These are phyloP conservation scores for Adelosebastes latens DNA, from an alignment of 2,797 vertebrate genomes.

Conservation along the genomic window DNA sequence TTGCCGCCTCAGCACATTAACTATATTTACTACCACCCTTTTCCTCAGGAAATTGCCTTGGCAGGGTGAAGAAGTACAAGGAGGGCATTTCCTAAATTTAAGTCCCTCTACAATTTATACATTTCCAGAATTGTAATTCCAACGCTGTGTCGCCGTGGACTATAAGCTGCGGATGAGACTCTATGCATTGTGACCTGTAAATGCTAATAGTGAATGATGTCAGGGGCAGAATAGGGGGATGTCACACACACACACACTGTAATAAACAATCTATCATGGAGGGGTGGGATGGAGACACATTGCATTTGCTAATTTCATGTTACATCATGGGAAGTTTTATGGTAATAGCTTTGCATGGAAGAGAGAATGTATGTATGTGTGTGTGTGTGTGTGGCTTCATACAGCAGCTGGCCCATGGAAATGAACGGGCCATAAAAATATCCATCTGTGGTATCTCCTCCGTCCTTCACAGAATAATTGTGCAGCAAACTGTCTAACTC, in stretches of 20 bases:
- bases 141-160: background rate
- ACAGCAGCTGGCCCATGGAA: constrained; percentile 25
- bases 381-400: background rate
- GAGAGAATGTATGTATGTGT: background rate
- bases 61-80: constrained; percentile 64
- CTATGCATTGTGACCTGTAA: constrained; percentile 31
- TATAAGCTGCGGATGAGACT: constrained; percentile 1
- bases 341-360: constrained; percentile 16
- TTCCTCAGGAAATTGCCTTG: constrained; percentile 85
- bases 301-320: constrained; percentile 41
- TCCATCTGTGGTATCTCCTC: constrained; percentile 12
- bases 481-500: constrained; percentile 8
- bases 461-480: constrained; percentile 28
- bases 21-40: constrained; percentile 90
- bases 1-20: constrained; percentile 87
- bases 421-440: constrained; percentile 31
- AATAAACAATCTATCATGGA: constrained; percentile 42
- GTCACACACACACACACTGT: background rate
- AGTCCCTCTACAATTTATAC: constrained; percentile 65
- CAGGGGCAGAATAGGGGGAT: constrained; percentile 8
- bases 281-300: background rate
- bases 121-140: constrained; percentile 49
- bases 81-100: constrained; percentile 74
- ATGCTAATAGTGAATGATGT: constrained; percentile 44
- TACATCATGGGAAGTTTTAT: constrained; percentile 17